phyloP scores from a whole-genome alignment of 2,888 invertebrate genomes.

The Entomobrya proxima region DNA sequence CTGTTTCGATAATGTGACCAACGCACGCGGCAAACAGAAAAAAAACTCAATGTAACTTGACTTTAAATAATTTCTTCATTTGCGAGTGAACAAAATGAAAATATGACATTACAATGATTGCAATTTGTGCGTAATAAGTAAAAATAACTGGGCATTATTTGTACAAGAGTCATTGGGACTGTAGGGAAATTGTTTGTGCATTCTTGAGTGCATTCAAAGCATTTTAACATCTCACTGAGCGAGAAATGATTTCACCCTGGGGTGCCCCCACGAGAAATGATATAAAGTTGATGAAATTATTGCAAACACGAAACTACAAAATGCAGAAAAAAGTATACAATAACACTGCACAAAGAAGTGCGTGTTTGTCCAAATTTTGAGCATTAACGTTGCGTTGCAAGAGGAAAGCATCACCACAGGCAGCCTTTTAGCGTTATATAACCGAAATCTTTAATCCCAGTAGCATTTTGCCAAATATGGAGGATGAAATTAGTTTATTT shows the following conservation, averaged over 20 bases:
- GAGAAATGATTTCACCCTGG: constrained; percentile 61
- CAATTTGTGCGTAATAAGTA: too few species aligned
- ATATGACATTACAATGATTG: too few species aligned
- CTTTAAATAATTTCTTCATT: too few species aligned
- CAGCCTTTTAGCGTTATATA: too few species aligned
- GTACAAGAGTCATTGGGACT: constrained; percentile 35
- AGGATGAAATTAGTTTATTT: not conserved
- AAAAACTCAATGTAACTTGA: too few species aligned
- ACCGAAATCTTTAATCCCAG: too few species aligned
- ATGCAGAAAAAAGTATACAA: constrained; percentile 3
- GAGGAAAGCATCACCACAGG: constrained; percentile 38
- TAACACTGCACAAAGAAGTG: not conserved
- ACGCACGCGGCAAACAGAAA: not conserved
- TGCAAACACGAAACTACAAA: constrained; percentile 34
- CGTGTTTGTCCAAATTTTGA: constrained; percentile 1
- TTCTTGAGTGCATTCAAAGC: constrained; percentile 11
- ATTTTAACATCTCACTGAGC: constrained; percentile 55
- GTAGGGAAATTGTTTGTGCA: constrained; percentile 3
- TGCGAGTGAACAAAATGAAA: too few species aligned
- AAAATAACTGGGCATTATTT: too few species aligned
- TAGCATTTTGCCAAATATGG: not conserved
- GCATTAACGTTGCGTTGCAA: not conserved
- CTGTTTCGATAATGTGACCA: constrained; percentile 78
- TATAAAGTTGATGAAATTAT: not conserved
- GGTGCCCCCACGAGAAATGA: constrained; percentile 44